phyloP scores from a whole-genome alignment of 2,888 invertebrate species.

The Dicyrtomina minuta region DNA sequence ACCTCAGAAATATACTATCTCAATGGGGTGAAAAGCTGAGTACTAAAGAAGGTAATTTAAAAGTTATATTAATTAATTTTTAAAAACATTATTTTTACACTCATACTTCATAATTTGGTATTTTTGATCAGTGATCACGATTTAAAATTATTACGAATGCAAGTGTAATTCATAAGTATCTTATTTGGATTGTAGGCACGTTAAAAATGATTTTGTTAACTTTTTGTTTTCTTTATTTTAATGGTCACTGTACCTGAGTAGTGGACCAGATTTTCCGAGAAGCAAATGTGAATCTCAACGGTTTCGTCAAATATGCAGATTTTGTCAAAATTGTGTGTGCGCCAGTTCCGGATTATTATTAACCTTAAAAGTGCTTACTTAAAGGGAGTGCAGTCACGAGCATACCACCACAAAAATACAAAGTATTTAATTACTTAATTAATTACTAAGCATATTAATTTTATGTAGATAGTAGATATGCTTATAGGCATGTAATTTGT shows the following conservation, averaged over 20 bases:
- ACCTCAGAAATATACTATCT: slow-evolving; percentile 80
- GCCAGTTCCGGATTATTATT: slow-evolving; percentile 90
- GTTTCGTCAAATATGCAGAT: slow-evolving; percentile 82
- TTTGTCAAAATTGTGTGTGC: slow-evolving; percentile 91
- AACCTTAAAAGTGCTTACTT: slow-evolving; percentile 51
- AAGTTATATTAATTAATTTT: neutral
- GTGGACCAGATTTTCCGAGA: slow-evolving; percentile 89
- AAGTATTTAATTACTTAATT: neutral
- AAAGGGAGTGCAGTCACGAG: no score
- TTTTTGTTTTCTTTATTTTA: slow-evolving; percentile 39
- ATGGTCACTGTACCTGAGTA: no score
- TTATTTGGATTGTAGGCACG: neutral
- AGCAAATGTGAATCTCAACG: slow-evolving; percentile 76
- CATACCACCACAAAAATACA: no score
- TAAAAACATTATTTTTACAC: neutral
- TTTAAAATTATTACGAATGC: no score
- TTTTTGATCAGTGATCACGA: no score
- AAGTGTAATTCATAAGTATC: neutral
- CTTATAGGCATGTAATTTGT: neutral
- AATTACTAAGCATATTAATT: neutral
- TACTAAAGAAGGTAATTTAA: slow-evolving; percentile 62
- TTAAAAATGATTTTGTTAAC: slow-evolving; percentile 3
- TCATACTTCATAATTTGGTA: no score
- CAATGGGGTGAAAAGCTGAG: slow-evolving; percentile 88
- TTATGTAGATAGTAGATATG: neutral